Evolutionary conservation across 1,140 invertebrate species (phyloP), one percentile per base, ranked within the genome.

Genomic region (Eupristina koningsbergeri): DNA sequence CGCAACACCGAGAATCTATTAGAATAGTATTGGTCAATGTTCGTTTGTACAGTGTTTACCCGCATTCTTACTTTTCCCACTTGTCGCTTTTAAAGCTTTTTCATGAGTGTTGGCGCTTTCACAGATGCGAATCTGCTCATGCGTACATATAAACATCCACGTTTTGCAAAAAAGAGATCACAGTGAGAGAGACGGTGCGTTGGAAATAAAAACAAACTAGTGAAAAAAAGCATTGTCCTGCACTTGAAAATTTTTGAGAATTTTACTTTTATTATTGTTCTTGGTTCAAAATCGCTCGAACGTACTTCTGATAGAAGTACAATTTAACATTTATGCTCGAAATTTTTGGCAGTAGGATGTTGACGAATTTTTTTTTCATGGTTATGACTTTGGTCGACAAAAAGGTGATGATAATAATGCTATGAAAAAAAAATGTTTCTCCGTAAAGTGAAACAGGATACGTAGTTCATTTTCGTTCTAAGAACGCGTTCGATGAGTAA

Each of bases 71-170:
- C 47, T 75, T 69, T 67, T 75, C 31, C 63, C 74, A 76, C 61
- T 69, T 83, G 73, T 83, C 61, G 75, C 75, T 78, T 63, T 78
- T 58, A 76, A 39, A 63, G 64, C 39, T 77, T 83, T 82, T 47
- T 61, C 73, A 63, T 61, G 17, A n/a, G 63, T 58, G 67, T 34
- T 13, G 63, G 77, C 29, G 47, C 76, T 45, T 39, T 79, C 58
- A 26, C 36, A 19, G 29, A 22, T 45, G 39, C n/a, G 73, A 36
- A 26, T 41, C 2, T 29, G 26, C 22, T 58, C 31, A 61, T n/a
- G 45, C 34, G 47, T 50, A 53, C 45, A 19, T 34, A 69, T 26
- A 80, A n/a, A n/a, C 63, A 17, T 15, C 29, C 78, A 11, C 39
- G 58, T 69, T 74, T 58, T 31, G 22, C 36, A 50, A 5, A 11